Evolutionary conservation across 1,140 invertebrate species (phyloP).

Genomic region (Drepana arcuata): DNA sequence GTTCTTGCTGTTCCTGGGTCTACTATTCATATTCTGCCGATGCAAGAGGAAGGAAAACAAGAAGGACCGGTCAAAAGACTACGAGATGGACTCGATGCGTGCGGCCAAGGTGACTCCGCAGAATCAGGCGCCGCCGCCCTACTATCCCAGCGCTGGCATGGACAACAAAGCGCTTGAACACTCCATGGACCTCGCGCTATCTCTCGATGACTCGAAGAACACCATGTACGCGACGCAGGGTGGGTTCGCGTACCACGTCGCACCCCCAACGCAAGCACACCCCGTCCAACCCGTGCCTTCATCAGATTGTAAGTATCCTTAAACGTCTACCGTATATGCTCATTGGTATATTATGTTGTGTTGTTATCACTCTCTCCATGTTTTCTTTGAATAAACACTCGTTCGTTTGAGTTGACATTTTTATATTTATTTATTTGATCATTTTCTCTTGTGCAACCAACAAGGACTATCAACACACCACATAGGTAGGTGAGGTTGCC

Average conservation of each 20-base stretch:
- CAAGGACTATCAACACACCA: conserved; percentile 58
- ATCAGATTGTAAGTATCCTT: conserved; percentile 78
- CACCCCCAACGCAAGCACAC: conserved; percentile 61
- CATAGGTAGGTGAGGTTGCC: conserved; percentile 62
- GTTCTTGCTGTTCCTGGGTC: conserved; percentile 82
- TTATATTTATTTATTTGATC: conserved; percentile 18
- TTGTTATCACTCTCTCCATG: too few species aligned
- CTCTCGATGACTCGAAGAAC: conserved; percentile 86
- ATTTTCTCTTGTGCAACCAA: conserved; percentile 47
- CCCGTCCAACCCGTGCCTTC: conserved; percentile 77
- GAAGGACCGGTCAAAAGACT: conserved; percentile 86
- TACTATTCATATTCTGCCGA: conserved; percentile 88
- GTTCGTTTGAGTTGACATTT: too few species aligned
- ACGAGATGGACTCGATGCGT: conserved; percentile 88
- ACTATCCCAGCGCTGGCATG: conserved; percentile 86
- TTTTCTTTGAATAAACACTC: too few species aligned
- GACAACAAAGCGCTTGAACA: conserved; percentile 93
- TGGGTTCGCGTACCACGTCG: conserved; percentile 86
- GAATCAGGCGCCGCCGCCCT: conserved; percentile 87
- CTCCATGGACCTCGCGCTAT: conserved; percentile 84
- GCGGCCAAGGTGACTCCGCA: conserved; percentile 82
- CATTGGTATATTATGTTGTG: too few species aligned
- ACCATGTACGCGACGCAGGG: conserved; percentile 85
- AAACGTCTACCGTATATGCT: too few species aligned
- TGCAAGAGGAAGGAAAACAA: conserved; percentile 87